Evolutionary conservation across 92 coral and sea anemone species (phyloP).

Genomic region (Porites evermanni): DNA sequence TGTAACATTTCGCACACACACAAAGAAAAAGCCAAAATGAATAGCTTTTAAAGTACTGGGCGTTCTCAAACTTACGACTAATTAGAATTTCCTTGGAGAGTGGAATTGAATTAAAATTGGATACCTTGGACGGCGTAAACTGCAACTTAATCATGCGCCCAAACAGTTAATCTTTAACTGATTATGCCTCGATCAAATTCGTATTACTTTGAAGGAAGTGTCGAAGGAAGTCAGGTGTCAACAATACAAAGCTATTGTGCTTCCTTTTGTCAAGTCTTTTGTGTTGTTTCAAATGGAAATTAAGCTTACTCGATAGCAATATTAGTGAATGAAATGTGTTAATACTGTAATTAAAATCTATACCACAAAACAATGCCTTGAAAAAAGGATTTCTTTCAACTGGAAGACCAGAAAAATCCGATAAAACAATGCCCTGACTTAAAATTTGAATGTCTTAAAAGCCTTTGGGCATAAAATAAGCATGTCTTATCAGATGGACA

Average conservation of each 20-base stretch:
- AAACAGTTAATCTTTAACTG: not conserved
- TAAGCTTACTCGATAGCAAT: slow-evolving; percentile 11
- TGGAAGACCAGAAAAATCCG: slow-evolving; percentile 28
- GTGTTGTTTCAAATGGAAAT: not conserved
- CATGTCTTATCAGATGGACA: too few relatives aligned
- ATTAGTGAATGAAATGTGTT: slow-evolving; percentile 16
- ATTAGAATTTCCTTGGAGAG: not conserved
- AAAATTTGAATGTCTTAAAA: not conserved
- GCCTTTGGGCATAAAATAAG: too few relatives aligned
- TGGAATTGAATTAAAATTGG: not conserved
- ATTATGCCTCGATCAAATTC: not conserved
- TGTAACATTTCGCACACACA: too few relatives aligned
- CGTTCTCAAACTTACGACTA: not conserved
- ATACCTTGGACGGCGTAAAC: too few relatives aligned
- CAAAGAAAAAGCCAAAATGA: not conserved
- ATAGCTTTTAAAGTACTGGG: slow-evolving; percentile 17
- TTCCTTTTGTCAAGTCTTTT: not conserved
- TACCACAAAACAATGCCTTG: slow-evolving; percentile 20
- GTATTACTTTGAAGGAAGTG: too few relatives aligned
- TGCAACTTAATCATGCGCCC: not conserved
- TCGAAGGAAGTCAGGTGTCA: not conserved
- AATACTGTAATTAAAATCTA: slow-evolving; percentile 18
- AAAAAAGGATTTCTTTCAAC: not conserved
- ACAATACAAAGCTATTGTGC: slow-evolving; percentile 7
- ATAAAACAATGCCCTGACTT: slow-evolving; percentile 24